Base-by-base conservation (phyloP, 1,140 invertebrate species). In the Bombus superbus region DNA sequence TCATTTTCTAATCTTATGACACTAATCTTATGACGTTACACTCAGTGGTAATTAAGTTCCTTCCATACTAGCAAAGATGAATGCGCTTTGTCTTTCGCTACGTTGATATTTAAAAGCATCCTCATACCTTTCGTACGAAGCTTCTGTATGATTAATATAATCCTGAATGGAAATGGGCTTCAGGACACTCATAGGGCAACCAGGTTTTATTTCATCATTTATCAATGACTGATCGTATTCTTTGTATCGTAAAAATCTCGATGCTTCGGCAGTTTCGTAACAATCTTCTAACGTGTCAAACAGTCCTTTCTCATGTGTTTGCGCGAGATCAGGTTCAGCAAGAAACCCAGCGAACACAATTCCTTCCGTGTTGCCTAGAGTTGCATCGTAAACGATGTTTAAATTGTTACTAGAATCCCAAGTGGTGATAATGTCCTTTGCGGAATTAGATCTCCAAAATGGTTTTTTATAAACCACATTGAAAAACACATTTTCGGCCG, bases 321-420 rank as follows among this genome's bases (percentile, higher is more conserved):
- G 38, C 6, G 38, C 40, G 0, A n/a, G 10, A 78, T 86, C 44
- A 42, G 79, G 9, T 44, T 80, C 73, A 6, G 68, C 87, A 28
- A 90, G 85, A 68, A 90, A 92, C 47, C 92, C 92, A 40, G 90
- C 84, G 8, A 93, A 32, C 53, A 82, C 71, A 42, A 64, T 32
- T 84, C 69, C 15, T 25, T 81, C 72, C 5, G 53, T 47, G 15
- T 71, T 25, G 22, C 35, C 44, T 42, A 38, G 68, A 15, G 88
- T 88, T 22, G 89, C 88, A 71, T 92, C 82, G 25, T 92, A 92
- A 59, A 57, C 62, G 5, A 89, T 77, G 85, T 86, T 89, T 47
- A 92, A 28, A 47, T 86, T 89, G 28, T 47, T 79, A 9, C 47
- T 53, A 22, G 42, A 79, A 8, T 89, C 80, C 42, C 71, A 68